Evolutionary conservation across 2,797 vertebrate genomes (phyloP).

Genomic region (Schizothorax lantsangensis): DNA sequence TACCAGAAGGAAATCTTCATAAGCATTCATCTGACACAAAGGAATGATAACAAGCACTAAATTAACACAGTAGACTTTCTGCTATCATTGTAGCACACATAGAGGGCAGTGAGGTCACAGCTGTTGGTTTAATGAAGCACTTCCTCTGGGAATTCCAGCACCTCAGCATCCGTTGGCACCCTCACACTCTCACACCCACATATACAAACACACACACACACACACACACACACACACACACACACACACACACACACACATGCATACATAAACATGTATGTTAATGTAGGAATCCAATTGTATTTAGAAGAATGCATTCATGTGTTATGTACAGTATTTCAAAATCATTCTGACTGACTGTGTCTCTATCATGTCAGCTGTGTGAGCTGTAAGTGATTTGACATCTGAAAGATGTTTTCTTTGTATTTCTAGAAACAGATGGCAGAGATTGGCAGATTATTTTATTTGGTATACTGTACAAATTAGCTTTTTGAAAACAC

Average conservation of each 20-base stretch:
- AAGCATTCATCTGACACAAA: not conserved
- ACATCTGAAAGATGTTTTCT: not conserved
- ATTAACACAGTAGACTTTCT: not conserved
- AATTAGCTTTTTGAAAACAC: not conserved
- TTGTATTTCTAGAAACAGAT: not conserved
- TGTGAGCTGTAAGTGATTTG: not conserved
- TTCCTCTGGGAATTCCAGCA: conserved; percentile 10
- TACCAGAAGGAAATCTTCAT: not conserved
- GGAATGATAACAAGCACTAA: not conserved
- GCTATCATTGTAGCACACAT: not conserved
- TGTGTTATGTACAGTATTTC: not conserved
- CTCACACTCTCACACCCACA: not conserved
- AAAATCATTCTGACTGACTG: not conserved
- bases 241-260: not conserved
- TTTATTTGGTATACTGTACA: not conserved
- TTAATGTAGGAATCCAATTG: not conserved
- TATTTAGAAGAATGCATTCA: not conserved
- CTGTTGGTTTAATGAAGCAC: conserved; percentile 39
- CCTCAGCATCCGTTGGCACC: not conserved
- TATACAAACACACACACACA: not conserved
- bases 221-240: not conserved
- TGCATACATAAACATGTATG: not conserved
- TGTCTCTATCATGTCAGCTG: not conserved
- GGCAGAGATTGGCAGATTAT: not conserved
- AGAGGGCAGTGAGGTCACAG: not conserved